A percentile compares a stretch with the other conserved stretches of the same genome.
Evolutionary conservation across 1,140 invertebrate species (phyloP).

Genomic region (Probaryconus sp.): DNA sequence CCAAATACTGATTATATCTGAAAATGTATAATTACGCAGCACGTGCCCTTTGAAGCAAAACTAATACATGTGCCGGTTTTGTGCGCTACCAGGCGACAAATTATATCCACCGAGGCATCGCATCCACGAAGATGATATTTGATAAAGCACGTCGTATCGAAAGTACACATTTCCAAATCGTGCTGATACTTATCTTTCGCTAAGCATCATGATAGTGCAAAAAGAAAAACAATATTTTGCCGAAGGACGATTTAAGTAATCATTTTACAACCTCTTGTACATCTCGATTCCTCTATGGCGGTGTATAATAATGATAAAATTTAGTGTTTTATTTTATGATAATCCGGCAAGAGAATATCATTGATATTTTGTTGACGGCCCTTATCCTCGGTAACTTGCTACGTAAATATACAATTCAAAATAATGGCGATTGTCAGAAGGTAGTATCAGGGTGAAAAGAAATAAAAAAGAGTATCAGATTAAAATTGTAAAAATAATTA

Average conservation of each 20-base stretch:
- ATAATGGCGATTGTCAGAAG: too few species aligned
- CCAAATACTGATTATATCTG: conserved; percentile 31
- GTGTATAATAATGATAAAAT: conserved; percentile 70
- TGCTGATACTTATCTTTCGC: neutral
- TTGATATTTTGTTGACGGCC: conserved; percentile 71
- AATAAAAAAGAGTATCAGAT: conserved; percentile 4
- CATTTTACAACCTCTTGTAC: conserved; percentile 64
- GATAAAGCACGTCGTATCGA: conserved; percentile 1
- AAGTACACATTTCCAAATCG: conserved; percentile 4
- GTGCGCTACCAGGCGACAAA: conserved; percentile 47
- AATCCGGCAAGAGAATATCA: conserved; percentile 66
- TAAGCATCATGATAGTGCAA: neutral
- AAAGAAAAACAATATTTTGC: neutral
- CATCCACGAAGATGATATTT: neutral
- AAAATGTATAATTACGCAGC: conserved; percentile 43
- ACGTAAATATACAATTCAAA: conserved; percentile 67
- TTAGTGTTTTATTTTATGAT: conserved; percentile 57
- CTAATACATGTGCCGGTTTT: conserved; percentile 15
- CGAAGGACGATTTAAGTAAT: conserved; percentile 41
- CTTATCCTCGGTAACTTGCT: conserved; percentile 60
- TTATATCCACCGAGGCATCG: conserved; percentile 18
- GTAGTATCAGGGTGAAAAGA: conserved; percentile 17
- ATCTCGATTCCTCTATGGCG: conserved; percentile 45
- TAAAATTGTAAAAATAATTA: too few species aligned
- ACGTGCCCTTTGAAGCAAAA: conserved; percentile 34